phyloP scores from a whole-genome alignment of 2,888 invertebrate species.

The Tetramorium bicarinatum region DNA sequence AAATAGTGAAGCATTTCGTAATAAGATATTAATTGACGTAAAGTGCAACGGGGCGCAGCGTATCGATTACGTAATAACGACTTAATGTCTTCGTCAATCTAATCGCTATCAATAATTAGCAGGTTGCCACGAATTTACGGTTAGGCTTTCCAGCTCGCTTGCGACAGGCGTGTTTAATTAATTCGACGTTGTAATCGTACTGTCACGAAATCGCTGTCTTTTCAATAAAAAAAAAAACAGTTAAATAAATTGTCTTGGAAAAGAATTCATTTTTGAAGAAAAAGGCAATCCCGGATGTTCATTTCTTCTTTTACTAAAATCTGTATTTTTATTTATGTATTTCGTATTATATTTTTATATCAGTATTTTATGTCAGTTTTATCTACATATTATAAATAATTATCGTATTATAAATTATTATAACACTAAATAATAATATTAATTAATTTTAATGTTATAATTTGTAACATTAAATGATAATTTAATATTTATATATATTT shows the following conservation, averaged over 20 bases:
- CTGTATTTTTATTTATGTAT: background rate
- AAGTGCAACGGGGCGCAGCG: constrained; percentile 58
- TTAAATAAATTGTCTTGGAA: background rate
- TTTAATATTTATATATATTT: background rate
- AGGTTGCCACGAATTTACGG: constrained; percentile 46
- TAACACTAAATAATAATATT: too few relatives aligned
- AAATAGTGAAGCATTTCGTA: constrained; percentile 80
- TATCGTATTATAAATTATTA: background rate
- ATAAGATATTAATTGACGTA: constrained; percentile 78
- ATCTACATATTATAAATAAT: background rate
- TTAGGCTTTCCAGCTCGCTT: constrained; percentile 27
- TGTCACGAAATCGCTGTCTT: background rate
- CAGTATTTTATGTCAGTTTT: background rate
- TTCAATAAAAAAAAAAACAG: background rate
- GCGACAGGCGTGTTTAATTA: constrained; percentile 25
- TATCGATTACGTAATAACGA: constrained; percentile 65
- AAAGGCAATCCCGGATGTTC: background rate
- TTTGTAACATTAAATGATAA: background rate
- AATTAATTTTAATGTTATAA: background rate
- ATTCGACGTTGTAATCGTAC: constrained; percentile 3
- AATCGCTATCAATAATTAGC: constrained; percentile 58
- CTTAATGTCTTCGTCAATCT: constrained; percentile 62
- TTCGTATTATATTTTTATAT: background rate
- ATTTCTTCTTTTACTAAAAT: too few relatives aligned
- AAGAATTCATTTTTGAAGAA: background rate